Evolutionary conservation across 2,797 vertebrate genomes (phyloP).

Genomic region (Trachurus trachurus): DNA sequence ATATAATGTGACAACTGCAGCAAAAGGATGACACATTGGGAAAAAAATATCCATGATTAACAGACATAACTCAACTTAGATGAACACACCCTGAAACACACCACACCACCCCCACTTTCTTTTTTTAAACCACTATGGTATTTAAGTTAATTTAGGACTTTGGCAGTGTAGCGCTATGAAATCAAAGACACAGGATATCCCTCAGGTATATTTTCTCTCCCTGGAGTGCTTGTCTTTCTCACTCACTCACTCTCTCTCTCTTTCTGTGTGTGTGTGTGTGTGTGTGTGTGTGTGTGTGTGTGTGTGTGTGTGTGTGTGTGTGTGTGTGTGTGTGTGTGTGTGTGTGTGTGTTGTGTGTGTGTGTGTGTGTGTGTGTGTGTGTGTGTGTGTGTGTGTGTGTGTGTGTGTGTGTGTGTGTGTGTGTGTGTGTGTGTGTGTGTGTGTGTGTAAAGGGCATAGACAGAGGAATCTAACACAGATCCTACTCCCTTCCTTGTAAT

Average conservation of each 20-base stretch:
- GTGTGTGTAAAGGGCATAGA: slow-evolving; percentile 70
- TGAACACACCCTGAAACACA: slow-evolving; percentile 39
- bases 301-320: too few relatives aligned
- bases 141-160: slow-evolving; percentile 69
- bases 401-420: too few relatives aligned
- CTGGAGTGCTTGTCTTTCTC: slow-evolving; percentile 46
- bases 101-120: slow-evolving; percentile 4
- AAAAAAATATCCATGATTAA: slow-evolving; percentile 38
- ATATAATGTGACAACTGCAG: slow-evolving; percentile 57
- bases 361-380: too few relatives aligned
- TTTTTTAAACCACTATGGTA: slow-evolving; percentile 54
- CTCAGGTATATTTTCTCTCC: slow-evolving; percentile 67
- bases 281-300: too few relatives aligned
- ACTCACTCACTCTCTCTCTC: slow-evolving; percentile 30
- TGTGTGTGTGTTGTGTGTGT: too few relatives aligned
- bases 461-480: slow-evolving; percentile 81
- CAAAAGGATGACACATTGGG: slow-evolving; percentile 45
- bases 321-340: too few relatives aligned
- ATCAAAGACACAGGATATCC: slow-evolving; percentile 73
- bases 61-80: slow-evolving; percentile 38
- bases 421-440: too few relatives aligned
- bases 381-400: too few relatives aligned
- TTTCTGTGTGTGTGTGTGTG: too few relatives aligned
- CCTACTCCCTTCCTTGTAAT: slow-evolving; percentile 80
- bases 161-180: slow-evolving; percentile 70